Base-by-base conservation (phyloP, 2,888 invertebrate genomes). In the Dynastes grantii region DNA sequence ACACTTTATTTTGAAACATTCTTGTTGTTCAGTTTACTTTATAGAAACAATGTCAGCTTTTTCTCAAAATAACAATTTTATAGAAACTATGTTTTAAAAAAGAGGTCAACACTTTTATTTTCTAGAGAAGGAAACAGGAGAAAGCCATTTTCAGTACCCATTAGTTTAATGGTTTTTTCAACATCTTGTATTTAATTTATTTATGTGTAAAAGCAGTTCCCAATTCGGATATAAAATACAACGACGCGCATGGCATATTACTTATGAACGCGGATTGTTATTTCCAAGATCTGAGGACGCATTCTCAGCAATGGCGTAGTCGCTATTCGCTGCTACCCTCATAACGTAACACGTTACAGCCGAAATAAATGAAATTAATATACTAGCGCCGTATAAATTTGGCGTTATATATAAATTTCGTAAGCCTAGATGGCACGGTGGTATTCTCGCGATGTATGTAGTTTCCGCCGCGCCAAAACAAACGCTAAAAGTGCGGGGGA, bases 371-470 rank as follows among this genome's bases (percentile, higher is more conserved):
- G 40, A 73, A 73, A 73, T 73, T 58, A 73, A 55, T 73, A 73
- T 55, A 73, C 58, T 73, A 58, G 45, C 58, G 9, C 3, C 71
- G n/a, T 73, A 71, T 64, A 78, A 78, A 73, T 78, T 29, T 64
- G 64, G 22, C n/a, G 55, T 55, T 68, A 73, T 78, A 78, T 75
- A 78, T 78, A 78, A 78, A 78, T 78, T 78, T 76, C 29, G 55
- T 27, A 65, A 40, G 22, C 53, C 40, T 49, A 55, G 67, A 45
- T 64, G 78, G 75, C 64, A 49, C 32, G 27, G 9, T 29, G 22
- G 49, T 8, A 27, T 16, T 58, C 55, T 45, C 22, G 58, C 75
- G 55, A 29, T 37, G 49, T 27, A n/a, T 45, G 61, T 75, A 53
- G 55, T 51, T 53, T 13, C 40, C 45, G 32, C 13, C 51, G 22